These are phyloP conservation scores for Marronus borbonicus DNA, from an alignment of 2,888 invertebrate genomes.

Conservation along the genomic window DNA sequence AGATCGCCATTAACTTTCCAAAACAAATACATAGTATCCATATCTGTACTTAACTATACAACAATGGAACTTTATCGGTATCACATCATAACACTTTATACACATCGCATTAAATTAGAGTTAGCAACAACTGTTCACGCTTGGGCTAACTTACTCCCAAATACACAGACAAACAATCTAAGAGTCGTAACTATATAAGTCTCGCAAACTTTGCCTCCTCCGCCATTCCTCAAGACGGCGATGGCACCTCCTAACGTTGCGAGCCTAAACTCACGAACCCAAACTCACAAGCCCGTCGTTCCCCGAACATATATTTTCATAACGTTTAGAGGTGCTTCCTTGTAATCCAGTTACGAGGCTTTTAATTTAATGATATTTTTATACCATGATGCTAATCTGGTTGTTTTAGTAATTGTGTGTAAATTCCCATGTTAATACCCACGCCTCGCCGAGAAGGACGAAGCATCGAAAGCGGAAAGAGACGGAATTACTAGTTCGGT, in stretches of 20 bases:
- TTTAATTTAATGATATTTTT: constrained; percentile 63
- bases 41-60: no score
- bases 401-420: constrained; percentile 58
- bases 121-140: constrained; percentile 10
- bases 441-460: constrained; percentile 31
- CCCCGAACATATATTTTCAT: constrained; percentile 57
- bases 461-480: constrained; percentile 35
- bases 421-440: constrained; percentile 50
- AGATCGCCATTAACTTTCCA: background rate
- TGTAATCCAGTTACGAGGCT: constrained; percentile 60
- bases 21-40: background rate
- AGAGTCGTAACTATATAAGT: constrained; percentile 13
- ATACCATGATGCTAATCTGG: constrained; percentile 54
- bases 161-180: constrained; percentile 22
- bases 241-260: constrained; percentile 15
- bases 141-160: background rate
- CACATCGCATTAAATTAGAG: constrained; percentile 9
- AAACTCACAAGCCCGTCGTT: constrained; percentile 24
- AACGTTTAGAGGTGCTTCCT: constrained; percentile 54
- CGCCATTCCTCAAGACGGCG: constrained; percentile 20
- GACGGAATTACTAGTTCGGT: constrained; percentile 25
- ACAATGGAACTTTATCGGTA: background rate
- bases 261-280: constrained; percentile 24
- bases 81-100: constrained; percentile 7
- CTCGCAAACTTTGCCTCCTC: constrained; percentile 28